These are phyloP conservation scores for Megastigmus dorsalis DNA, from an alignment of 2,888 invertebrate genomes.

Conservation along the genomic window DNA sequence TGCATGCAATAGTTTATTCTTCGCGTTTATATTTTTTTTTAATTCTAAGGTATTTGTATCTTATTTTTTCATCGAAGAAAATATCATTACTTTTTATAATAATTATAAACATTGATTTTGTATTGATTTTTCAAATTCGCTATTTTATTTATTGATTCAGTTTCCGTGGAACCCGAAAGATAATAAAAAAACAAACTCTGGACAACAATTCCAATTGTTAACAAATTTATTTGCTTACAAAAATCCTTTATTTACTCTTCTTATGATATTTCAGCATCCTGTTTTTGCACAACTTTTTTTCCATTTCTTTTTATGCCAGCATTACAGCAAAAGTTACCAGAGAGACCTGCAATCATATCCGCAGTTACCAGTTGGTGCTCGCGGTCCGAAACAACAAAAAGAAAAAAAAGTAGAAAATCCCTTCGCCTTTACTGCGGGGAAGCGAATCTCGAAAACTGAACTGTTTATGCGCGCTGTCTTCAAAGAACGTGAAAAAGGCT, in stretches of 20 bases:
- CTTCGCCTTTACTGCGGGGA: constrained; percentile 1
- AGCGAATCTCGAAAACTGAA: constrained; percentile 31
- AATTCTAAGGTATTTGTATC: too few species aligned
- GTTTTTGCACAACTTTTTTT: background rate
- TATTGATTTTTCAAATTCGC: too few species aligned
- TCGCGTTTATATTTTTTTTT: too few species aligned
- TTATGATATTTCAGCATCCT: background rate
- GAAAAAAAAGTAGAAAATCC: constrained; percentile 16
- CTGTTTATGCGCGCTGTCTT: constrained; percentile 51
- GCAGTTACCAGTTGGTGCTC: constrained; percentile 13
- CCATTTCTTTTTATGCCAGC: background rate
- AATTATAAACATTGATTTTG: too few species aligned
- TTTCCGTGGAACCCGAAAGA: too few species aligned
- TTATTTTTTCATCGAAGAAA: too few species aligned
- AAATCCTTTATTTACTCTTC: background rate
- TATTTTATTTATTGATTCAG: too few species aligned
- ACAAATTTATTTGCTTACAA: background rate
- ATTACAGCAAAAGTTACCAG: background rate
- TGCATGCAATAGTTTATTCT: too few species aligned
- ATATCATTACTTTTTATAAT: too few species aligned
- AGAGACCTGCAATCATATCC: constrained; percentile 7
- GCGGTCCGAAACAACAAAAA: background rate
- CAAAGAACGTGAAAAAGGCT: constrained; percentile 60
- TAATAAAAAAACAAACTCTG: too few species aligned
- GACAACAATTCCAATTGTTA: too few species aligned